Percentiles rank a stretch among this genome's conserved stretches.
Evolutionary conservation across 2,888 invertebrate genomes (phyloP).

Genomic region (Diarsia mendica): DNA sequence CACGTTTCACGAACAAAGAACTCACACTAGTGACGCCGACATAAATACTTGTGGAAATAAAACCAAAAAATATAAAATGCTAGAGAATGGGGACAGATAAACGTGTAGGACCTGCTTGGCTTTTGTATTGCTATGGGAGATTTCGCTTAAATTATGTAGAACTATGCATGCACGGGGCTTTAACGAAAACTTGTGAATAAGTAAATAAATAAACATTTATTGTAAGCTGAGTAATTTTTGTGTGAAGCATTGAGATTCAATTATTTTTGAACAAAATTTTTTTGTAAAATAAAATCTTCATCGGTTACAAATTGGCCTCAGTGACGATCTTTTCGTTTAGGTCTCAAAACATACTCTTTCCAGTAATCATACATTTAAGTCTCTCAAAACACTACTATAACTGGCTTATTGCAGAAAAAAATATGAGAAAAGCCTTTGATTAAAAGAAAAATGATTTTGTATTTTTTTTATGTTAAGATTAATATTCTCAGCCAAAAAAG

Average conservation of each 20-base stretch:
- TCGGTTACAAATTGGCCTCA: background rate
- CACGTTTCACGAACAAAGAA: slow-evolving; percentile 59
- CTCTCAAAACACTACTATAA: background rate
- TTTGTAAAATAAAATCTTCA: background rate
- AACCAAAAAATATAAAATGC: slow-evolving; percentile 41
- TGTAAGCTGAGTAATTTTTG: background rate
- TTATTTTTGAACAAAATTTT: background rate
- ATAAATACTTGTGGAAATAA: slow-evolving; percentile 51
- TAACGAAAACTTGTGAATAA: background rate
- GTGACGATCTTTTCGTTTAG: background rate
- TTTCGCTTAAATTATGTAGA: background rate
- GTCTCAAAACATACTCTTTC: background rate
- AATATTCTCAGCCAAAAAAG: background rate
- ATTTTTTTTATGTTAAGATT: background rate
- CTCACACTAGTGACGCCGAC: slow-evolving; percentile 40
- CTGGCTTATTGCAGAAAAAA: background rate
- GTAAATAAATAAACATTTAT: background rate
- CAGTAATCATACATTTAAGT: background rate
- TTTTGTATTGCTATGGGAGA: slow-evolving; percentile 11
- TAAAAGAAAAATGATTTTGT: no score
- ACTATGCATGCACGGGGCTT: background rate
- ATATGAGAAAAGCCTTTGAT: no score
- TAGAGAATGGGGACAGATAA: slow-evolving; percentile 15
- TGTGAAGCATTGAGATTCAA: background rate
- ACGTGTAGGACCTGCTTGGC: slow-evolving; percentile 9